These are phyloP conservation scores for Eudemis profundana DNA, from an alignment of 2,888 invertebrate genomes.

Conservation along the genomic window DNA sequence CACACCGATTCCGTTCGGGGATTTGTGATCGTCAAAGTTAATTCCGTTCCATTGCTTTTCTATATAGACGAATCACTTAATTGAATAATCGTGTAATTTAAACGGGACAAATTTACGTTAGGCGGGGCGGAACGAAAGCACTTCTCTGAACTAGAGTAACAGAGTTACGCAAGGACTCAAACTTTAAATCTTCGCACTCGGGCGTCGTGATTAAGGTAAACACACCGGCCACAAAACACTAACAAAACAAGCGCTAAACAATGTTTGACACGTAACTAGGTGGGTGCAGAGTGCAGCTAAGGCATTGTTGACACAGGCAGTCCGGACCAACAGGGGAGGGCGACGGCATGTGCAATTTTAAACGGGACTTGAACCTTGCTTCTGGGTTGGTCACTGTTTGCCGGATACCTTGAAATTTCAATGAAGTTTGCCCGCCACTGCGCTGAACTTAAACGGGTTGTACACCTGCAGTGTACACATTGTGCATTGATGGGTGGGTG, in stretches of 20 bases:
- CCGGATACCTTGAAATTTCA: conserved; percentile 66
- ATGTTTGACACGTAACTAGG: conserved; percentile 77
- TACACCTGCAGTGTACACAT: conserved; percentile 19
- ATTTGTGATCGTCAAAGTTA: not conserved
- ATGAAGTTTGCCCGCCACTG: conserved; percentile 63
- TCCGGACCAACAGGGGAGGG: conserved; percentile 64
- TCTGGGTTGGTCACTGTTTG: conserved; percentile 54
- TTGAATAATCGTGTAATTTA: not conserved
- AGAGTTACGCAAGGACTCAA: conserved; percentile 21
- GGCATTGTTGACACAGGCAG: conserved; percentile 70
- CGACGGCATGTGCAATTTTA: conserved; percentile 77
- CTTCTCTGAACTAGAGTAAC: conserved; percentile 3
- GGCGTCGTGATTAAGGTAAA: conserved; percentile 60
- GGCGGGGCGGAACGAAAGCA: not conserved
- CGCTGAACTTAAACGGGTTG: conserved; percentile 26
- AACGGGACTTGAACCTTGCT: conserved; percentile 64
- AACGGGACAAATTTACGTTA: not conserved
- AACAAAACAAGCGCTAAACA: conserved; percentile 73
- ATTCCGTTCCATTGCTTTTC: not conserved
- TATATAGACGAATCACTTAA: not conserved
- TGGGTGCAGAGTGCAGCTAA: conserved; percentile 70
- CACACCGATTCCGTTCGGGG: not conserved
- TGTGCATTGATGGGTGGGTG: conserved; percentile 13
- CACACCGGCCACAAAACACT: conserved; percentile 62
- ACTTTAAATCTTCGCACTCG: conserved; percentile 39